phyloP scores from a whole-genome alignment of 1,140 invertebrate genomes.

The Leptinotarsa texana region DNA sequence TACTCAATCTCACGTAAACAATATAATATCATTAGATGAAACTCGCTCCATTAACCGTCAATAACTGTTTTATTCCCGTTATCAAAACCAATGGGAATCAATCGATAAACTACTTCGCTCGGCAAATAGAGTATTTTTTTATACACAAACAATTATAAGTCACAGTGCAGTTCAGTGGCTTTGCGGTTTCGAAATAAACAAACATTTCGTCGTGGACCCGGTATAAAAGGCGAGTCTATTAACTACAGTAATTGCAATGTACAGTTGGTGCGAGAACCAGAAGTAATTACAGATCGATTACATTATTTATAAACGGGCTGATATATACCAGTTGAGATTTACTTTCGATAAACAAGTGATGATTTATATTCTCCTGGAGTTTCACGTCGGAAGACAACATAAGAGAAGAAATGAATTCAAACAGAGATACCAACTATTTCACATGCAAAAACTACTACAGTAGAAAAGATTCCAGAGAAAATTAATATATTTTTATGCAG shows the following conservation, averaged over 20 bases:
- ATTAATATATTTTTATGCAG: too few species aligned
- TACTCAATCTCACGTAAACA: not conserved
- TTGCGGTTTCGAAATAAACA: slow-evolving; percentile 1
- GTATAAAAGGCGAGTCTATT: not conserved
- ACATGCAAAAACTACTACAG: too few species aligned
- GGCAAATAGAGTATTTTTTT: slow-evolving; percentile 7
- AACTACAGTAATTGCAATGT: slow-evolving; percentile 3
- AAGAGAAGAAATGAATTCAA: too few species aligned
- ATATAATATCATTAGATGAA: not conserved
- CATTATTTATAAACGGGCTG: too few species aligned
- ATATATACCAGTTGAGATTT: too few species aligned
- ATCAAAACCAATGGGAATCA: not conserved
- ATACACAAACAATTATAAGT: not conserved
- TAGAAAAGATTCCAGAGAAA: too few species aligned
- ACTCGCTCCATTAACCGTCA: not conserved
- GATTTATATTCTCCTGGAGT: too few species aligned
- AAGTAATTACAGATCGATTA: too few species aligned
- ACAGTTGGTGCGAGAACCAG: slow-evolving; percentile 3
- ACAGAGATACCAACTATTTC: too few species aligned
- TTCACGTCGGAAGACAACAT: too few species aligned
- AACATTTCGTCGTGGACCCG: not conserved
- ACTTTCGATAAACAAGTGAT: too few species aligned
- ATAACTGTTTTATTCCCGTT: slow-evolving; percentile 2
- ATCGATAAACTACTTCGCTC: slow-evolving; percentile 8
- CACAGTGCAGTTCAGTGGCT: not conserved